Evolutionary conservation across 2,113 vertebrate species (phyloP).

Genomic region (Synodontis membranacea): DNA sequence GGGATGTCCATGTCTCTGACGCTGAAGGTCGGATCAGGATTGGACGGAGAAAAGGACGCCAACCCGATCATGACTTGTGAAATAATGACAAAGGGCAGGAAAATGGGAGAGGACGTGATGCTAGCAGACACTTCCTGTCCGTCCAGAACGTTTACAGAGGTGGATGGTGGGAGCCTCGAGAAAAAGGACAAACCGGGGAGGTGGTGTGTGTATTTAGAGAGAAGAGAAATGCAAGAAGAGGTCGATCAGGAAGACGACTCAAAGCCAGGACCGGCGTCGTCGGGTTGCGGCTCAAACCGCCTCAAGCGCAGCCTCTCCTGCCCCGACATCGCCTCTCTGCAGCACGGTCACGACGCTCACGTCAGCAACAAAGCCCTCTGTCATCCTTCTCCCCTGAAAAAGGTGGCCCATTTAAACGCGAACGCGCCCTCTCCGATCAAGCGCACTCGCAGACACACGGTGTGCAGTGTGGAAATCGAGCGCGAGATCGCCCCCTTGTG

Average conservation of each 20-base stretch:
- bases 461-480: slow-evolving; percentile 80
- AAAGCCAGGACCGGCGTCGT: neutral
- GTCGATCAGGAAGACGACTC: neutral
- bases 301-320: slow-evolving; percentile 81
- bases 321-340: slow-evolving; percentile 70
- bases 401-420: slow-evolving; percentile 31
- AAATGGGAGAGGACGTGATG: neutral
- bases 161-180: too few species aligned
- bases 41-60: slow-evolving; percentile 1
- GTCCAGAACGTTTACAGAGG: too few species aligned
- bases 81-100: neutral
- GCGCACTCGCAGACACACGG: slow-evolving; percentile 80
- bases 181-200: neutral
- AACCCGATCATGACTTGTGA: neutral
- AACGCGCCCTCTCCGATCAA: slow-evolving; percentile 44
- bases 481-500: slow-evolving; percentile 75
- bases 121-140: neutral
- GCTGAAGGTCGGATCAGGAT: slow-evolving; percentile 17
- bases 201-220: neutral
- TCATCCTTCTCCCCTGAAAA: slow-evolving; percentile 44
- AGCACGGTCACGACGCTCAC: slow-evolving; percentile 48
- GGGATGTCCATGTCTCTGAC: slow-evolving; percentile 28
- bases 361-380: slow-evolving; percentile 49
- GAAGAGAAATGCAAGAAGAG: neutral
- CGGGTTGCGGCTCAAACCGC: slow-evolving; percentile 44